phyloP scores from a whole-genome alignment of 2,888 invertebrate genomes.

The Cepaea hortensis region DNA sequence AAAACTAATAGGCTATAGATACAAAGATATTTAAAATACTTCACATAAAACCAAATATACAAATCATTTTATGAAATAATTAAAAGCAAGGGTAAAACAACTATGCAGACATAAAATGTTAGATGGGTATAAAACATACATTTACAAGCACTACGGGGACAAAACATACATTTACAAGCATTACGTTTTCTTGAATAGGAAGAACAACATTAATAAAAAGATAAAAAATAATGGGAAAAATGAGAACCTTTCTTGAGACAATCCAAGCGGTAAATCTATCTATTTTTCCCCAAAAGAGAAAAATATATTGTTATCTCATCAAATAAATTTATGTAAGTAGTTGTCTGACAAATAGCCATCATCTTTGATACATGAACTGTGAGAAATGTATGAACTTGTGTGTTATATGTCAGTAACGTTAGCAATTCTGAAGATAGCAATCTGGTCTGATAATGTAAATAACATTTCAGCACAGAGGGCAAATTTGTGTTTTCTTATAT shows the following conservation, averaged over 20 bases:
- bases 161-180: too few species aligned
- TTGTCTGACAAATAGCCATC: too few species aligned
- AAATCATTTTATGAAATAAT: too few species aligned
- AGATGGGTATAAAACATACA: background rate
- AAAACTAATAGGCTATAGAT: too few species aligned
- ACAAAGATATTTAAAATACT: too few species aligned
- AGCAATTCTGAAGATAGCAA: too few species aligned
- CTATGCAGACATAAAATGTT: background rate
- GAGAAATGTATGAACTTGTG: background rate
- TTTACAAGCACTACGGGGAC: too few species aligned
- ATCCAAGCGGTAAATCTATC: conserved; percentile 31
- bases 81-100: background rate
- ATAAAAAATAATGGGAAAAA: conserved; percentile 38
- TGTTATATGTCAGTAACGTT: background rate
- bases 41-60: too few species aligned
- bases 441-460: too few species aligned
- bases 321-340: too few species aligned
- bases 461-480: too few species aligned
- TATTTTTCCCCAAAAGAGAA: background rate
- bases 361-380: background rate
- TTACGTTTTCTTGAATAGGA: background rate
- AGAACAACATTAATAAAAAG: conserved; percentile 5
- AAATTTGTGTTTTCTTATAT: too few species aligned
- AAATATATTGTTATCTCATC: background rate
- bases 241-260: conserved; percentile 52